phyloP scores from a whole-genome alignment of 2,113 vertebrate species.

The Cervus canadensis region DNA sequence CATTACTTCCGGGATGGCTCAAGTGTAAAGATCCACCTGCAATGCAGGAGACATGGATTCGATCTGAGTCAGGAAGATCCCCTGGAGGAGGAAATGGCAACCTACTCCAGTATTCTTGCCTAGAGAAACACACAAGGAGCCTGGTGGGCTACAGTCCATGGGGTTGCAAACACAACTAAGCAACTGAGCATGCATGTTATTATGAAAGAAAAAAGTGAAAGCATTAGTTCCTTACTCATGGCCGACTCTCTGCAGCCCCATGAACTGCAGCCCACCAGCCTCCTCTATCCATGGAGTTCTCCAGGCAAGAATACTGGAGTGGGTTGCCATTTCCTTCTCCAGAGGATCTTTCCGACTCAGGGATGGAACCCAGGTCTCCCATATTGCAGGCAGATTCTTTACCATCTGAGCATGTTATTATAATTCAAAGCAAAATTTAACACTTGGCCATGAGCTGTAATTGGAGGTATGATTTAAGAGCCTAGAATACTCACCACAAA shows the following conservation, averaged over 20 bases:
- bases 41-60: neutral
- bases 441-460: neutral
- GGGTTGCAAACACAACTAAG: neutral
- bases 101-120: neutral
- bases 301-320: neutral
- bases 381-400: neutral
- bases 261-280: neutral
- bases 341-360: neutral
- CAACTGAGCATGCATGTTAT: neutral
- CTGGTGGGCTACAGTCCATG: neutral
- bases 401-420: neutral
- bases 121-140: neutral
- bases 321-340: neutral
- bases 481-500: neutral
- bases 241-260: neutral
- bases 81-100: neutral
- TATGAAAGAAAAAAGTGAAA: neutral
- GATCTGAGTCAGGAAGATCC: neutral
- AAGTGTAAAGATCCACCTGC: neutral
- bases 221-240: neutral
- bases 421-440: conserved; percentile 44
- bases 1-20: neutral
- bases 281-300: neutral
- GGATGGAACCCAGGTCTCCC: neutral
- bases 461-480: conserved; percentile 33